Conservation (phyloP, 2,888 invertebrate species). For the Graphium colonna region DNA sequence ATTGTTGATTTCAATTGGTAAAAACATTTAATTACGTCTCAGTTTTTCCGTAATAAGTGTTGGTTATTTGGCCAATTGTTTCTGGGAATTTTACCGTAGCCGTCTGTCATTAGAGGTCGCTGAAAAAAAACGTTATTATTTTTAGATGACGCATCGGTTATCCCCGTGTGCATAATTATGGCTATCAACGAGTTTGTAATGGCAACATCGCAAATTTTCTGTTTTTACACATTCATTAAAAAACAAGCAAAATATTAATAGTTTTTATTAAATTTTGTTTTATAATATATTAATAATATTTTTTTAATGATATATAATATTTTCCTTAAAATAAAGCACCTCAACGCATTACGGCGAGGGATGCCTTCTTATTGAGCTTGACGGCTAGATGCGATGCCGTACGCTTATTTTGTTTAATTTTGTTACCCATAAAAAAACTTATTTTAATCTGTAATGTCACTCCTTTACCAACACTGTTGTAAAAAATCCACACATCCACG, state of each 20-base stretch:
- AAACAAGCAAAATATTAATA: neutral
- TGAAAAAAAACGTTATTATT: neutral
- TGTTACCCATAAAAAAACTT: too few species aligned
- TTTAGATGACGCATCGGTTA: conserved; percentile 8
- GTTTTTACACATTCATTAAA: neutral
- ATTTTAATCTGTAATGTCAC: too few species aligned
- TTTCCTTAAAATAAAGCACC: too few species aligned
- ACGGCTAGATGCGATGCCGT: too few species aligned
- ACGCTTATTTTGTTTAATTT: too few species aligned
- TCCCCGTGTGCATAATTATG: conserved; percentile 11
- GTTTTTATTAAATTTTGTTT: too few species aligned
- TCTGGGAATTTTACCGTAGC: conserved; percentile 15
- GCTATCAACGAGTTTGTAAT: neutral
- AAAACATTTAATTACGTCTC: neutral
- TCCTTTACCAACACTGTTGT: too few species aligned
- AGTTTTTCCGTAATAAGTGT: conserved; percentile 6
- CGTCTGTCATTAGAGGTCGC: conserved; percentile 3
- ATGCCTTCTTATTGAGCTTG: too few species aligned
- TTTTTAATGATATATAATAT: too few species aligned
- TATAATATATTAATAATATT: too few species aligned
- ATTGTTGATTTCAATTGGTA: neutral
- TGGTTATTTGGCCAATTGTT: conserved; percentile 13
- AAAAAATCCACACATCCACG: too few species aligned
- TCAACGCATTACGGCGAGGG: too few species aligned
- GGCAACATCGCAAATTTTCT: neutral